phyloP scores from a whole-genome alignment of 2,113 vertebrate species.

The Pomatostomus ruficeps region DNA sequence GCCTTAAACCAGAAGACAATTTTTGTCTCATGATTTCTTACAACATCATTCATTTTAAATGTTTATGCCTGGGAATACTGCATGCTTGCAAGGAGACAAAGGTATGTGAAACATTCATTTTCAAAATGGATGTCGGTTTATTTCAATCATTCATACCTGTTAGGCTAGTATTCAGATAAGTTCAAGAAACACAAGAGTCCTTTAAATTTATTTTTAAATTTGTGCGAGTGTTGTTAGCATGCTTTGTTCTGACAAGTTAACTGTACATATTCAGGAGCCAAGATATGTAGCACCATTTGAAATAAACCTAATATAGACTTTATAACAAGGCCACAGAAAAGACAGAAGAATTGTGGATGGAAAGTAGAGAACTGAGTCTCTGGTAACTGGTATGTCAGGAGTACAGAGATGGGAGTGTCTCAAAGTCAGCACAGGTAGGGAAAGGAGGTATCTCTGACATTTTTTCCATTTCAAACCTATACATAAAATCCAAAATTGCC shows the following conservation, averaged over 20 bases:
- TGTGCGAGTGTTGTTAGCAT: neutral
- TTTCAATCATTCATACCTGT: neutral
- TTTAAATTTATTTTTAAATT: neutral
- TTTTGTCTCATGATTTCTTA: neutral
- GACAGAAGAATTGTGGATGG: neutral
- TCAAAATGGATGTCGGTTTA: neutral
- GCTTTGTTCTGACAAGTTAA: neutral
- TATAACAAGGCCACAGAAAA: neutral
- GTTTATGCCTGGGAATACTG: neutral
- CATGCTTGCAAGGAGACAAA: neutral
- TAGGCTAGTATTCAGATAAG: neutral
- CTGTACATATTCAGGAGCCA: neutral
- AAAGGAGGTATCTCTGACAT: neutral
- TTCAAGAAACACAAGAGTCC: neutral
- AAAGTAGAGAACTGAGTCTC: neutral
- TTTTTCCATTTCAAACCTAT: neutral
- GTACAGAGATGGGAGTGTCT: neutral
- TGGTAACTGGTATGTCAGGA: neutral
- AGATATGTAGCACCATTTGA: neutral
- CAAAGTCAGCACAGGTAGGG: neutral
- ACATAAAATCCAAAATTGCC: neutral
- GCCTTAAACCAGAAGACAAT: neutral
- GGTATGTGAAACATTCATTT: neutral
- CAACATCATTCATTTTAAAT: neutral
- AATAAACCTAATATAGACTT: neutral